phyloP scores from a whole-genome alignment of 2,113 vertebrate genomes.

The Anoplopoma fimbria region DNA sequence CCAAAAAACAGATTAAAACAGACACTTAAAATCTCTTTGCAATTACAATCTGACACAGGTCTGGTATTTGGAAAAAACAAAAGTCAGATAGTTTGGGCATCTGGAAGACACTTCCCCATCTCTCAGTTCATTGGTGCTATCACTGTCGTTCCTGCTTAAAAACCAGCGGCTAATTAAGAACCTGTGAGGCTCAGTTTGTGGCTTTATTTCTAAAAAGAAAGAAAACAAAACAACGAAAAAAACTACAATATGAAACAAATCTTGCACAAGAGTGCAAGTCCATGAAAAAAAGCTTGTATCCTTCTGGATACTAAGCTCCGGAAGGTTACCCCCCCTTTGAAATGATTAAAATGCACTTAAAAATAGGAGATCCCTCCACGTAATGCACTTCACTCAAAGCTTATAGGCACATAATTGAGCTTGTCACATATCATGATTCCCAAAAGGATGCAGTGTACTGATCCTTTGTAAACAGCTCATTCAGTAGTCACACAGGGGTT shows the following conservation, averaged over 20 bases:
- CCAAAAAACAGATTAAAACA: slow-evolving; percentile 12
- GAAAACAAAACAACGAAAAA: not conserved
- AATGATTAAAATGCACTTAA: slow-evolving; percentile 75
- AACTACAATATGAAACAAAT: slow-evolving; percentile 32
- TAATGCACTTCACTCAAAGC: slow-evolving; percentile 79
- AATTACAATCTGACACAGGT: slow-evolving; percentile 48
- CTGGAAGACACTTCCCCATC: slow-evolving; percentile 73
- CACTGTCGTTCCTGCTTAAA: slow-evolving; percentile 56
- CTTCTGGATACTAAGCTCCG: slow-evolving; percentile 13
- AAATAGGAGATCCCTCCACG: slow-evolving; percentile 67
- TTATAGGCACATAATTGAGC: slow-evolving; percentile 75
- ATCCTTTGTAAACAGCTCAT: slow-evolving; percentile 70
- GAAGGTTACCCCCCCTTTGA: slow-evolving; percentile 5
- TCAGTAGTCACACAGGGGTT: slow-evolving; percentile 60
- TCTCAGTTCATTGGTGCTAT: slow-evolving; percentile 72
- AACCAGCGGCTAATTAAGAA: slow-evolving; percentile 44
- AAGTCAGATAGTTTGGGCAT: slow-evolving; percentile 16
- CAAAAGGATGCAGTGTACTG: slow-evolving; percentile 39
- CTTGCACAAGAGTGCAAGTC: slow-evolving; percentile 10
- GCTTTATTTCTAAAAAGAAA: slow-evolving; percentile 46
- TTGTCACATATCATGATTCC: slow-evolving; percentile 55
- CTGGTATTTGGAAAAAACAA: slow-evolving; percentile 25
- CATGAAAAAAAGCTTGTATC: slow-evolving; percentile 30
- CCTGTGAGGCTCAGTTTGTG: slow-evolving; percentile 62
- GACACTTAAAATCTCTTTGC: slow-evolving; percentile 1